Evolutionary conservation across 2,888 invertebrate genomes (phyloP).

Genomic region (Hirtodrosophila confusa): DNA sequence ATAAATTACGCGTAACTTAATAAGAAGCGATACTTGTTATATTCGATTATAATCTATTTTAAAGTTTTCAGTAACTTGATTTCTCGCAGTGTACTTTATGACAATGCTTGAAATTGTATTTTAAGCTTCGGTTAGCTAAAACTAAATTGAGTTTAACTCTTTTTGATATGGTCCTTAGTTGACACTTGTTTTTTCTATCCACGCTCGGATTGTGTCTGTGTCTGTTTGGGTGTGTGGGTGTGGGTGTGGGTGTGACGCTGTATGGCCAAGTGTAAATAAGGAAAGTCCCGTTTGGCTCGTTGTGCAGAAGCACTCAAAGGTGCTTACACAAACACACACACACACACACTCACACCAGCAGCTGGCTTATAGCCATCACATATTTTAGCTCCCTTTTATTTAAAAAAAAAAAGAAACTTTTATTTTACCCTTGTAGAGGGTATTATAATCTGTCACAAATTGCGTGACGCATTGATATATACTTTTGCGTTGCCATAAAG

Average conservation of each 20-base stretch:
- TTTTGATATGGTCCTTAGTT: conserved; percentile 33
- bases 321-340: conserved; percentile 37
- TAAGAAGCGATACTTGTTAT: too few species aligned
- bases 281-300: conserved; percentile 50
- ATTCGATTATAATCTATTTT: too few species aligned
- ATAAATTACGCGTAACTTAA: too few species aligned
- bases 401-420: too few species aligned
- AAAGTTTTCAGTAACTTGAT: neutral
- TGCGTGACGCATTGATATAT: too few species aligned
- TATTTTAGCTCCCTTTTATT: conserved; percentile 27
- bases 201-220: neutral
- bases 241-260: conserved; percentile 32
- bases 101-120: conserved; percentile 10
- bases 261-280: conserved; percentile 65
- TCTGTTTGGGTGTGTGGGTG: conserved; percentile 2
- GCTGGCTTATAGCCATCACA: conserved; percentile 16
- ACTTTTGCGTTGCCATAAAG: too few species aligned
- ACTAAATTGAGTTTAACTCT: conserved; percentile 41
- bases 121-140: conserved; percentile 23
- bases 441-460: too few species aligned
- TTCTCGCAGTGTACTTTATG: conserved; percentile 30
- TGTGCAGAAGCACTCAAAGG: conserved; percentile 61
- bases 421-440: too few species aligned
- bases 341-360: conserved; percentile 39
- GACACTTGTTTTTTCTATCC: conserved; percentile 21